These are phyloP conservation scores for Melanotaenia parkinsoni DNA, from an alignment of 2,797 vertebrate species.

Conservation along the genomic window DNA sequence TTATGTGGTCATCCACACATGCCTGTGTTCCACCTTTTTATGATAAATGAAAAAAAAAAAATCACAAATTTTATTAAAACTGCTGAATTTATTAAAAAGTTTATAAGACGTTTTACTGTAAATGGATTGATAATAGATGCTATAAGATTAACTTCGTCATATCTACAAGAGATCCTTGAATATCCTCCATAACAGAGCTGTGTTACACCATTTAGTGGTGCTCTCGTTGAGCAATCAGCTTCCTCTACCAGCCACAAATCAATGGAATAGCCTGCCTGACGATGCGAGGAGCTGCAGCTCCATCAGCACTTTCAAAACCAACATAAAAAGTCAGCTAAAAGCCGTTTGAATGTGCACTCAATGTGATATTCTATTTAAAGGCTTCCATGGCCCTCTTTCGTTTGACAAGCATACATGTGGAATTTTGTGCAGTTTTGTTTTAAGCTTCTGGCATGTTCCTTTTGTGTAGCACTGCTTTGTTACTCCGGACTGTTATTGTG, in stretches of 20 bases:
- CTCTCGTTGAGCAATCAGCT: constrained; percentile 1
- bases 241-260: constrained; percentile 11
- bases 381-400: background rate
- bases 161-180: background rate
- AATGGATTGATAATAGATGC: background rate
- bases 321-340: constrained; percentile 1
- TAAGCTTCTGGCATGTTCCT: background rate
- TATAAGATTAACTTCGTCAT: background rate
- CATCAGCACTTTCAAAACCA: constrained; percentile 10
- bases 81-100: no score
- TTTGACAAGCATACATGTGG: background rate
- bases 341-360: background rate
- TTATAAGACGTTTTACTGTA: background rate
- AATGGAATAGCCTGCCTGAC: constrained; percentile 2
- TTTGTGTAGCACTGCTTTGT: background rate
- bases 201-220: no score
- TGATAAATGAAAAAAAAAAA: constrained; percentile 1
- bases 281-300: constrained; percentile 7
- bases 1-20: background rate
- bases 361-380: background rate
- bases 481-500: background rate
- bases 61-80: background rate
- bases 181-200: background rate
- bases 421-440: constrained; percentile 1
- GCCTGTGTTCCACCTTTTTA: background rate